Evolutionary conservation across 2,797 vertebrate genomes (phyloP), one percentile per base, ranked within the genome.

Genomic region (Oryzias dopingdopingensis): DNA sequence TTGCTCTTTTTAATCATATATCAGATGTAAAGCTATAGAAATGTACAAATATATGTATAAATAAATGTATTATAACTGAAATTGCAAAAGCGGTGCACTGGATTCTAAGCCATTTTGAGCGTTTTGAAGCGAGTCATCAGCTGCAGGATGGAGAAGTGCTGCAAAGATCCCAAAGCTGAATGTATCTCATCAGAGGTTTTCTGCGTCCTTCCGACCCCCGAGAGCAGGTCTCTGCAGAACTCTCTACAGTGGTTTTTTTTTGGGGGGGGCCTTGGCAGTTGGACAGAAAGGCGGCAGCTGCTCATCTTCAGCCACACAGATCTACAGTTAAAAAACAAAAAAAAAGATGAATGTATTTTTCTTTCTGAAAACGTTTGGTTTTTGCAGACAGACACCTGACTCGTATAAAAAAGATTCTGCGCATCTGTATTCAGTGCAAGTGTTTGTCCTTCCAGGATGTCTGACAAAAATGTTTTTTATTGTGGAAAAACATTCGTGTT

Each of bases 21-120:
- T 37, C 72, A 76, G 55, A 78, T 74, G 69, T 77, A 62, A 75
- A 77, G 76, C 77, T 82, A 70, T 87, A 82, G 65, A 79, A 61
- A 70, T 74, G 72, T 64, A 80, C 56, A 81, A 32, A 65, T 54
- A 77, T 60, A 77, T 49, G 43, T 15, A 73, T 74, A 72, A 61
- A 77, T 44, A 58, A 58, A 62, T 49, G 63, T 49, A 59, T 55
- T 70, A 61, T 59, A 74, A 76, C 59, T 83, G 64, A 72, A 85
- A 73, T 83, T 88, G 77, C 81, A 86, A 80, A 88, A 78, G 80
- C 83, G 79, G 86, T 87, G 85, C 85, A 90, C 84, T 87, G 90
- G 89, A 91, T 86, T 86, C 81, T 80, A 91, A 91, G 89, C 91
- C 91, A 91, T 91, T 82, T 59, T 63, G 65, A 75, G 63, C n/a